Percentiles rank a stretch among this genome's conserved stretches.
Evolutionary conservation across 2,113 vertebrate genomes (phyloP).

Genomic region (Periophthalmus modestus): DNA sequence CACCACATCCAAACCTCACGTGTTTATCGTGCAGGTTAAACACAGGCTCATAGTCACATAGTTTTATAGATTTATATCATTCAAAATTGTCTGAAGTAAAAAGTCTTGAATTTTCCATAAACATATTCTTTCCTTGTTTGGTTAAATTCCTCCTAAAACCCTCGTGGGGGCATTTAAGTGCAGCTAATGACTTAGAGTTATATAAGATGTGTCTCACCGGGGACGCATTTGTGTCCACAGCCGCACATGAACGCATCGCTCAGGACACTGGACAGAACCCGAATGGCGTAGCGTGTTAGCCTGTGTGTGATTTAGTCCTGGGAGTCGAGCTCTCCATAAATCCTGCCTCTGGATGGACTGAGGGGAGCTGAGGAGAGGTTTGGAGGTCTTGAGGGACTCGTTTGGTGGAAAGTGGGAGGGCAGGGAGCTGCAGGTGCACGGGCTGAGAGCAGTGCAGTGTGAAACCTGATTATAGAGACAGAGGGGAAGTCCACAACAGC

Average conservation of each 20-base stretch:
- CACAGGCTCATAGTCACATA: background rate
- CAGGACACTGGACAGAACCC: constrained; percentile 22
- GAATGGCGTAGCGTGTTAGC: background rate
- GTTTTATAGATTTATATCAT: background rate
- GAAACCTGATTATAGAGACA: constrained; percentile 21
- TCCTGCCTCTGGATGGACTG: constrained; percentile 9
- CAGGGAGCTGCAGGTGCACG: constrained; percentile 60
- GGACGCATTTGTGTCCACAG: constrained; percentile 35
- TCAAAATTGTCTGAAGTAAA: background rate
- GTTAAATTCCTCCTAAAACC: background rate
- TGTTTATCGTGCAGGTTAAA: background rate
- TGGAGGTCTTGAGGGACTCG: constrained; percentile 22
- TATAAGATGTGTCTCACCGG: constrained; percentile 33
- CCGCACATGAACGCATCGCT: constrained; percentile 12
- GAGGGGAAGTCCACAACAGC: constrained; percentile 28
- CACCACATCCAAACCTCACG: background rate
- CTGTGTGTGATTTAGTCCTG: constrained; percentile 32
- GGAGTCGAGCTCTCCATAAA: constrained; percentile 49
- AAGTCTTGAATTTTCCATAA: background rate
- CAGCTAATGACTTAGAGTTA: constrained; percentile 37
- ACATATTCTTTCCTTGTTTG: background rate
- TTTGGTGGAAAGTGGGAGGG: constrained; percentile 28
- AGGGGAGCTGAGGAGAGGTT: background rate
- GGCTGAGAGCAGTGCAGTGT: constrained; percentile 7
- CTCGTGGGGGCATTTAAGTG: constrained; percentile 7